Conservation (phyloP, 1,140 invertebrate genomes). For the Geopemphigus sp. region DNA sequence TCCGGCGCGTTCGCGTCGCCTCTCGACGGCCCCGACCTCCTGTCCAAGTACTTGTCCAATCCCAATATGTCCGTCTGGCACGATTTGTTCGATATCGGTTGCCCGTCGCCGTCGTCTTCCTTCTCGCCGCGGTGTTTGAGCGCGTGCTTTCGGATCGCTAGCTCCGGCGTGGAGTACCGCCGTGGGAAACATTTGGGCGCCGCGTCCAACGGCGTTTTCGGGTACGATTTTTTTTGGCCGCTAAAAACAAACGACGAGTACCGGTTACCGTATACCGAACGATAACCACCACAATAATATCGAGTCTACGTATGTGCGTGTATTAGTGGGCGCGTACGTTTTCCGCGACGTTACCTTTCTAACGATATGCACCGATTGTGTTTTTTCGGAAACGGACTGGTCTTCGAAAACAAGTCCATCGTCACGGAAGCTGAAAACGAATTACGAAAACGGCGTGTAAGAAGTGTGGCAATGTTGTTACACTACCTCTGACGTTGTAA, state of each 20-base stretch:
- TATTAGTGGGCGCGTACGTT: not conserved
- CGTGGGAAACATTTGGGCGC: not conserved
- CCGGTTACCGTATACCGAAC: no score
- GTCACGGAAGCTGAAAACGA: not conserved
- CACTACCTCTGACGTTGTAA: no score
- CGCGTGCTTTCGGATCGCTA: constrained; percentile 25
- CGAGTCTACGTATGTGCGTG: no score
- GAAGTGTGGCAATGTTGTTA: no score
- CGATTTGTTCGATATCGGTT: constrained; percentile 32
- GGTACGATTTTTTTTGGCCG: constrained; percentile 2
- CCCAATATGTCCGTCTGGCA: constrained; percentile 36
- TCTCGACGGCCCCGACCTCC: not conserved
- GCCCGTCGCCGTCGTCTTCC: not conserved
- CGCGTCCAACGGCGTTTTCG: not conserved
- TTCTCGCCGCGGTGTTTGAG: not conserved
- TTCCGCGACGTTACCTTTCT: constrained; percentile 7
- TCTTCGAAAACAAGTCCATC: constrained; percentile 6
- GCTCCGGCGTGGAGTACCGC: constrained; percentile 23
- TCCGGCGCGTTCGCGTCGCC: not conserved
- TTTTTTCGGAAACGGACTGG: not conserved
- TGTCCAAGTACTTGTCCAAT: constrained; percentile 34
- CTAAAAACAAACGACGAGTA: not conserved
- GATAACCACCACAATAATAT: no score
- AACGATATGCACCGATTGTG: constrained; percentile 35
- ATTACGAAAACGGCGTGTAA: not conserved